These are phyloP conservation scores for Tyrannus savana DNA, from an alignment of 2,113 vertebrate species.

Conservation along the genomic window DNA sequence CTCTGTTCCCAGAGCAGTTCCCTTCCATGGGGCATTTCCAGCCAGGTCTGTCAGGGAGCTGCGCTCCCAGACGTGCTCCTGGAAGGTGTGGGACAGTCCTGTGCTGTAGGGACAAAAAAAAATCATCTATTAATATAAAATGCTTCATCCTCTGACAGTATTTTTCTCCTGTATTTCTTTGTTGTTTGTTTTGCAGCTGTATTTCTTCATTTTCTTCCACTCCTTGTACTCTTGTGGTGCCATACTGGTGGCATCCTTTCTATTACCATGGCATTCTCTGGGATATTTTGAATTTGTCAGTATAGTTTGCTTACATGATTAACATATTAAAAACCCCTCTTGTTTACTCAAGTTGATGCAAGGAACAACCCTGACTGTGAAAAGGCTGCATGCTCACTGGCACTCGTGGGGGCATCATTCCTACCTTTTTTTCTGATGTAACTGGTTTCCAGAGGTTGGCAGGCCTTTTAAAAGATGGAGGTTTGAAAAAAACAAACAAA, in stretches of 20 bases:
- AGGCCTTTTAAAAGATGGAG: background rate
- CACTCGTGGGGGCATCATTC: background rate
- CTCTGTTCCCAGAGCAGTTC: slow-evolving; percentile 18
- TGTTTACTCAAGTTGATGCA: background rate
- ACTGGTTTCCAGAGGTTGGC: background rate
- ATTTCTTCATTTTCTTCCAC: background rate
- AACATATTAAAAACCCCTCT: background rate
- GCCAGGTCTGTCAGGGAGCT: background rate
- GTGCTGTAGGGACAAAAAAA: background rate
- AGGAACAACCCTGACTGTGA: background rate
- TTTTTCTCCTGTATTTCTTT: background rate
- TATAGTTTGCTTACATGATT: background rate
- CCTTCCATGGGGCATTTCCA: background rate
- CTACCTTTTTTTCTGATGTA: background rate
- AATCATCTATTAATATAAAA: background rate
- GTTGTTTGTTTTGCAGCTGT: background rate
- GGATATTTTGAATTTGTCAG: background rate
- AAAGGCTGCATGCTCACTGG: background rate
- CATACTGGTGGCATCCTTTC: background rate
- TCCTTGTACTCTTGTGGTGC: fast-evolving
- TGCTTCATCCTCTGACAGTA: background rate
- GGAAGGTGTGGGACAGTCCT: background rate
- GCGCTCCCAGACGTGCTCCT: background rate
- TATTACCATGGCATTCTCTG: background rate
- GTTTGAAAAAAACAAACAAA: background rate